Evolutionary conservation across 53 echinoderm and acorn worm species (phyloP).

Genomic region (Antedon mediterranea): DNA sequence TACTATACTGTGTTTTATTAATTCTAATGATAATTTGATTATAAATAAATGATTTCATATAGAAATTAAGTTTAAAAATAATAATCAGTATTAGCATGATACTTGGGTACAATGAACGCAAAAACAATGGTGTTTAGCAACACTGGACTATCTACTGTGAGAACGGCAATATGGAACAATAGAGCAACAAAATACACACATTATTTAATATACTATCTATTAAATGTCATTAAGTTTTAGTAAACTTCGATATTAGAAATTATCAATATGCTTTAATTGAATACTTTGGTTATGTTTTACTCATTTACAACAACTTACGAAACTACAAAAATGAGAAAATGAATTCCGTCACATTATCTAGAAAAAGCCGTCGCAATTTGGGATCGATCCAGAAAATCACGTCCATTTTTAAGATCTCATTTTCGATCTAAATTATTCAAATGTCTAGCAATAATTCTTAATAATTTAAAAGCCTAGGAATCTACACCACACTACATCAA

Average conservation of each 20-base stretch:
- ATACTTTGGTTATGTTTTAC: neutral
- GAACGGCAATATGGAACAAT: neutral
- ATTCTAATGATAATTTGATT: too few species aligned
- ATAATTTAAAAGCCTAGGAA: neutral
- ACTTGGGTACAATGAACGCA: too few species aligned
- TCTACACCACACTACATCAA: neutral
- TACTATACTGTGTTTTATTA: too few species aligned
- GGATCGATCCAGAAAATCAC: neutral
- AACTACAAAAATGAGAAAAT: neutral
- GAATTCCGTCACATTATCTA: neutral
- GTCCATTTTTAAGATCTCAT: neutral
- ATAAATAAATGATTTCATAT: too few species aligned
- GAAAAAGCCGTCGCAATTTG: neutral
- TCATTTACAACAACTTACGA: neutral
- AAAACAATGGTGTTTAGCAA: too few species aligned
- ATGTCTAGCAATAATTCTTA: neutral
- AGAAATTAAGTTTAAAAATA: too few species aligned
- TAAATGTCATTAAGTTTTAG: neutral
- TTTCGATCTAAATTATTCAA: neutral
- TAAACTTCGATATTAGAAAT: neutral
- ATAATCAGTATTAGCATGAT: too few species aligned
- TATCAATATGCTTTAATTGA: neutral
- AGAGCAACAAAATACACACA: neutral
- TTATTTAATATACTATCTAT: neutral
- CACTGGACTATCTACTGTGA: too few species aligned